A percentile compares a stretch with the other conserved stretches of the same genome.
Evolutionary conservation across 2,888 invertebrate genomes (phyloP).

Genomic region (Synergus japonicus): DNA sequence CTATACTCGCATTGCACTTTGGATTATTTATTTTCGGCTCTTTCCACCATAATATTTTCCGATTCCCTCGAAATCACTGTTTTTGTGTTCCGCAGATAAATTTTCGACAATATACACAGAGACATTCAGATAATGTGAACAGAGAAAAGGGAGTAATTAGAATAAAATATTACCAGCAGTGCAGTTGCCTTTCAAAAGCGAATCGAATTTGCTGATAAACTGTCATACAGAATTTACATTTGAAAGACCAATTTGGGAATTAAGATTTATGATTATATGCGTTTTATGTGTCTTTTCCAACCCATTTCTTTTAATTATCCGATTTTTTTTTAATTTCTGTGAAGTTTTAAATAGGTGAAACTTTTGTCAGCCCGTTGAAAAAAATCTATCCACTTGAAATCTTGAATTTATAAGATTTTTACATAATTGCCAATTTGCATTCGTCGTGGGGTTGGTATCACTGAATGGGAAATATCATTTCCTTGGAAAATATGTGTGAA

Average conservation of each 20-base stretch:
- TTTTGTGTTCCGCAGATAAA: constrained; percentile 14
- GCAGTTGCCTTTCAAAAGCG: background rate
- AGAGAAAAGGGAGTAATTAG: background rate
- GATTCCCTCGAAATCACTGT: background rate
- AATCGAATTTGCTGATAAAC: background rate
- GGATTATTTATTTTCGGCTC: constrained; percentile 17
- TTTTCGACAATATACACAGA: background rate
- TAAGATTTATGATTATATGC: background rate
- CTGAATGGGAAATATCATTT: background rate
- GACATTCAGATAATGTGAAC: constrained; percentile 5
- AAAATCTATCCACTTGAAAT: background rate
- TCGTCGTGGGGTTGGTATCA: background rate
- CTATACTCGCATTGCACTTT: constrained; percentile 12
- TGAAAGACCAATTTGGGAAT: background rate
- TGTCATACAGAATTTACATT: background rate
- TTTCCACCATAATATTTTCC: constrained; percentile 26
- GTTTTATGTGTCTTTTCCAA: background rate
- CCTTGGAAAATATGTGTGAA: background rate
- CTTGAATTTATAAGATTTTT: background rate
- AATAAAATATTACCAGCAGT: constrained; percentile 9
- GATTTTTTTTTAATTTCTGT: background rate
- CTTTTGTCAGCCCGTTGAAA: background rate
- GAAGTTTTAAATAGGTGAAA: no score
- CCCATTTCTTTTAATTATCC: background rate
- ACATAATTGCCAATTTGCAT: no score